These are phyloP conservation scores for Peromyscus eremicus DNA, from an alignment of 2,797 vertebrate species.

Conservation along the genomic window DNA sequence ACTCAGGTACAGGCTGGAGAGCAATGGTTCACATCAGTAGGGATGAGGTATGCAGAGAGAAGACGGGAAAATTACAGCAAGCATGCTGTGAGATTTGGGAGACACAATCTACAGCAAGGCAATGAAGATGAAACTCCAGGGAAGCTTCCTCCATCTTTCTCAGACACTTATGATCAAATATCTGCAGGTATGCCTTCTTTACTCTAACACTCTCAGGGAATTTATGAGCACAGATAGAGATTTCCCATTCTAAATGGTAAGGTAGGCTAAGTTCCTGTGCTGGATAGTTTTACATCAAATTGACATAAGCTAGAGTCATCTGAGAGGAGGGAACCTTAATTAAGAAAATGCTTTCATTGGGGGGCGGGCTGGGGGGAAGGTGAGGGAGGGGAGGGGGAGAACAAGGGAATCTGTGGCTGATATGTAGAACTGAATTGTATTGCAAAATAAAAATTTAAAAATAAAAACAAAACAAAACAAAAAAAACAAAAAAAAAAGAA, in stretches of 20 bases:
- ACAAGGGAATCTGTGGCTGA: too few relatives aligned
- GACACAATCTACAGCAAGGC: background rate
- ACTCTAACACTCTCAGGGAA: background rate
- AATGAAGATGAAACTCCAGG: background rate
- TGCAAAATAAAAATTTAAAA: too few relatives aligned
- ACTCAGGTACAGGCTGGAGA: background rate
- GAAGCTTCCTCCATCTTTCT: background rate
- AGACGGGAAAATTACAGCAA: conserved; percentile 36
- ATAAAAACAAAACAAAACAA: too few relatives aligned
- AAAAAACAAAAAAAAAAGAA: too few relatives aligned
- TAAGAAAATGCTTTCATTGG: background rate
- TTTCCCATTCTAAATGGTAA: background rate
- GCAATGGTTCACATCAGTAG: background rate
- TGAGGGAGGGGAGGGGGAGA: too few relatives aligned
- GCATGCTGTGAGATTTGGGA: background rate
- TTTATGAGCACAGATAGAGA: background rate
- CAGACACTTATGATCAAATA: background rate
- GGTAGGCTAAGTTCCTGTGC: background rate
- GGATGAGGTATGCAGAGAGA: background rate
- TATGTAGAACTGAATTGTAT: too few relatives aligned
- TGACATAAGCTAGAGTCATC: background rate
- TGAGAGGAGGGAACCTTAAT: background rate
- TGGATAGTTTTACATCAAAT: background rate
- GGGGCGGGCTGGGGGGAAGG: too few relatives aligned
- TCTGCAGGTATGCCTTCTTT: background rate